These are phyloP conservation scores for Sminthopsis crassicaudata DNA, from an alignment of 2,113 vertebrate species.

Conservation along the genomic window DNA sequence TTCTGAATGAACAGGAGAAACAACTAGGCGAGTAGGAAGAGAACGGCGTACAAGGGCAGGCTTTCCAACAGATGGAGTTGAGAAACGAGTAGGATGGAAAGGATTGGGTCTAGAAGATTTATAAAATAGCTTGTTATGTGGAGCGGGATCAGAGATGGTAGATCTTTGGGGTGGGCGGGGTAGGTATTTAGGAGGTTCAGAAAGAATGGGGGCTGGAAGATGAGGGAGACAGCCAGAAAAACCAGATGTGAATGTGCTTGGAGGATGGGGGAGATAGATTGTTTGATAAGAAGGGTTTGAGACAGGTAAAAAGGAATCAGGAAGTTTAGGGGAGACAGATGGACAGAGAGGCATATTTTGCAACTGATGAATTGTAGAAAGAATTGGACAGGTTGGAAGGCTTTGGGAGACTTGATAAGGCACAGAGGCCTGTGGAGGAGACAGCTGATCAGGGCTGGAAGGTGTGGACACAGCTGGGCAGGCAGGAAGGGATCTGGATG, in stretches of 20 bases:
- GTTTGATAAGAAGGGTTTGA: conserved; percentile 30
- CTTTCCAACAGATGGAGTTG: conserved; percentile 43
- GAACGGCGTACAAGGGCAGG: conserved; percentile 66
- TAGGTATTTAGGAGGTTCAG: conserved; percentile 45
- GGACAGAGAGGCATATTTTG: conserved; percentile 30
- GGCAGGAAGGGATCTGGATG: conserved; percentile 77
- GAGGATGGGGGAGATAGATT: conserved; percentile 54
- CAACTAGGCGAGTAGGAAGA: conserved; percentile 63
- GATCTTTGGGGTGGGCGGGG: conserved; percentile 26
- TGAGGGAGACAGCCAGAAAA: conserved; percentile 52
- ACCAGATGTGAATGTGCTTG: conserved; percentile 49
- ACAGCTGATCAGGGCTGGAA: conserved; percentile 54
- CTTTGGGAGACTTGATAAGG: conserved; percentile 46
- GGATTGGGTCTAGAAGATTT: conserved; percentile 63
- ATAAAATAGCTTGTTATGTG: conserved; percentile 66
- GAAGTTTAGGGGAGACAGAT: conserved; percentile 47
- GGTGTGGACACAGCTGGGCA: conserved; percentile 68
- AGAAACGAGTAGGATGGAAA: conserved; percentile 42
- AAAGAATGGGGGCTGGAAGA: conserved; percentile 60
- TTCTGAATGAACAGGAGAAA: conserved; percentile 59
- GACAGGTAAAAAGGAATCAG: conserved; percentile 48
- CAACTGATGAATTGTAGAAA: conserved; percentile 32
- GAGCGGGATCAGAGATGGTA: conserved; percentile 45
- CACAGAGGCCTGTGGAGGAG: conserved; percentile 43
- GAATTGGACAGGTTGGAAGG: conserved; percentile 62